Conservation (phyloP, 1,140 invertebrate species). For the Colletes gigas region DNA sequence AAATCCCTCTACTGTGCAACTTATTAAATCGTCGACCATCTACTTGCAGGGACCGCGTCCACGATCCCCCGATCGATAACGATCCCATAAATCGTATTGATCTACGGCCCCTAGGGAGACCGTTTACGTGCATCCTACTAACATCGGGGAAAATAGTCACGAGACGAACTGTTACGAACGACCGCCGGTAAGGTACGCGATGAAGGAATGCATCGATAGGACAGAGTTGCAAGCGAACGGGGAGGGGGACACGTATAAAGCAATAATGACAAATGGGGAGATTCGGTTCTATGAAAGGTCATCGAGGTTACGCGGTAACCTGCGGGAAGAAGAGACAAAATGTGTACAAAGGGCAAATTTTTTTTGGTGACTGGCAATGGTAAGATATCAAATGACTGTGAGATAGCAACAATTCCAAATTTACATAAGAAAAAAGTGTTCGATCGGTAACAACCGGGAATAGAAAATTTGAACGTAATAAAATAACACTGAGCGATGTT, state of each 20-base stretch:
- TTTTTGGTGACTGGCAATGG: too few species aligned
- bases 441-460: too few species aligned
- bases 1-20: not conserved
- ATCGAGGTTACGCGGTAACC: not conserved
- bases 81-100: slow-evolving; percentile 25
- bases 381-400: too few species aligned
- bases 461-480: too few species aligned
- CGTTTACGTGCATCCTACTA: slow-evolving; percentile 26
- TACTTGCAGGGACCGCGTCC: not conserved
- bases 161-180: not conserved
- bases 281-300: not conserved
- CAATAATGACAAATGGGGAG: slow-evolving; percentile 22
- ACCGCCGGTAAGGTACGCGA: not conserved
- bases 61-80: not conserved
- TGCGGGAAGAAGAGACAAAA: not conserved
- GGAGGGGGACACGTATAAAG: slow-evolving; percentile 11
- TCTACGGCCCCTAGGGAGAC: not conserved
- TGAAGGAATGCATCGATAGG: slow-evolving; percentile 16
- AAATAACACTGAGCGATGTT: too few species aligned
- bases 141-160: not conserved
- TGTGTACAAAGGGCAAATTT: too few species aligned
- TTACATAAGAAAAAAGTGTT: too few species aligned
- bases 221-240: not conserved
- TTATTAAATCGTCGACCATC: slow-evolving; percentile 32
- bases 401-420: too few species aligned